Conservation (phyloP, 2,888 invertebrate genomes). For the Lottia gigantea region DNA sequence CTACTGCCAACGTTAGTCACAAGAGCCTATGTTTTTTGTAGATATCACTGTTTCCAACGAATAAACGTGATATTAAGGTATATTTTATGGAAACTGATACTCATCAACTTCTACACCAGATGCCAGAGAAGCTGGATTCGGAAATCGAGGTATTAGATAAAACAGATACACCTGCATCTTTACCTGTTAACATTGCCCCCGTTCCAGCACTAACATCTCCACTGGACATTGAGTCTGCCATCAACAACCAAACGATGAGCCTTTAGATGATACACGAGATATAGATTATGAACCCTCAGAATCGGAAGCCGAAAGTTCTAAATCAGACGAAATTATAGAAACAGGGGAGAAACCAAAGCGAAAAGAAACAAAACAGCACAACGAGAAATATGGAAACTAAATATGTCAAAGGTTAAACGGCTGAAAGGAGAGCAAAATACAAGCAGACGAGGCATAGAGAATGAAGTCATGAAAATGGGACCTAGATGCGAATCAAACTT, state of each 20-base stretch:
- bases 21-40: too few species aligned
- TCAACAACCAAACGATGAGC: not conserved
- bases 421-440: not conserved
- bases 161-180: too few species aligned
- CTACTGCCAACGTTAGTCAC: too few species aligned
- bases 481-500: not conserved
- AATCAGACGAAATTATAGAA: not conserved
- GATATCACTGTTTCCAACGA: too few species aligned
- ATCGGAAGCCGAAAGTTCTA: not conserved
- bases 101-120: too few species aligned
- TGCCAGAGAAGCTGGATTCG: too few species aligned
- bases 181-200: too few species aligned
- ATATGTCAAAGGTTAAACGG: not conserved
- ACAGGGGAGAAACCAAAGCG: not conserved
- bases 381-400: not conserved
- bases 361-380: not conserved
- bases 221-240: too few species aligned
- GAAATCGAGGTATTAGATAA: too few species aligned
- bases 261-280: not conserved
- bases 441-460: not conserved
- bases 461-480: not conserved
- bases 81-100: too few species aligned
- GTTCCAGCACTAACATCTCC: too few species aligned
- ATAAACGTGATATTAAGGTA: too few species aligned
- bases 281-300: constrained; percentile 1